A percentile compares a stretch with the other conserved stretches of the same genome.
phyloP scores from a whole-genome alignment of 2,113 vertebrate genomes.

The Megatriorchis doriae region DNA sequence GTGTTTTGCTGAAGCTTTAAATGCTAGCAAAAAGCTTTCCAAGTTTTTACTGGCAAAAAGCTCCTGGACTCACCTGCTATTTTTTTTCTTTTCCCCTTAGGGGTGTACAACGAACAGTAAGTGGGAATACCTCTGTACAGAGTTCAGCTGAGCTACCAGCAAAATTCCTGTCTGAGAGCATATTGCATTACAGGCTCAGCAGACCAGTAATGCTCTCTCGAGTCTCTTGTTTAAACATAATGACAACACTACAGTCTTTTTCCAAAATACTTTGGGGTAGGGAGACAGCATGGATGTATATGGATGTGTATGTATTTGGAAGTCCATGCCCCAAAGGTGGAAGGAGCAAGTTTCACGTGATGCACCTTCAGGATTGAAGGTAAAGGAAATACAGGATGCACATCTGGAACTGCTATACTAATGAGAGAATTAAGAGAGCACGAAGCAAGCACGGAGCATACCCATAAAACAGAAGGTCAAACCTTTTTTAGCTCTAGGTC shows the following conservation, averaged over 20 bases:
- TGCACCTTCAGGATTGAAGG: not conserved
- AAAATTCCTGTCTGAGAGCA: not conserved
- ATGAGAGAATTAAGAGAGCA: not conserved
- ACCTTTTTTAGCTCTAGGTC: not conserved
- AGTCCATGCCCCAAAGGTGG: not conserved
- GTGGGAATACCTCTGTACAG: not conserved
- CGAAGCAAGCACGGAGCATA: not conserved
- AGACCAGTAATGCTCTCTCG: not conserved
- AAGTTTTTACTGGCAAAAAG: not conserved
- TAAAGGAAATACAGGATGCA: not conserved
- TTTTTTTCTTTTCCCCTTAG: not conserved
- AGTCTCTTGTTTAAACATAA: not conserved
- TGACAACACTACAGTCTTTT: not conserved
- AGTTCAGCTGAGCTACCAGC: not conserved
- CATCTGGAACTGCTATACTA: slow-evolving; percentile 12
- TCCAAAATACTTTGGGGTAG: not conserved
- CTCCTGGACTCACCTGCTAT: not conserved
- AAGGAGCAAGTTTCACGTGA: not conserved
- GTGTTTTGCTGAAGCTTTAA: not conserved
- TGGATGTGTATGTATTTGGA: not conserved
- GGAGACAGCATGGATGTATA: not conserved
- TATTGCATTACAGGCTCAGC: not conserved
- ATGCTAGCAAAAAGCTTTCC: not conserved
- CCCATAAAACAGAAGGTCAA: slow-evolving; percentile 2
- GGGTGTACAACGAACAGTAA: not conserved